Conservation (phyloP, 2,888 invertebrate species). For the Tortrix viridana region DNA sequence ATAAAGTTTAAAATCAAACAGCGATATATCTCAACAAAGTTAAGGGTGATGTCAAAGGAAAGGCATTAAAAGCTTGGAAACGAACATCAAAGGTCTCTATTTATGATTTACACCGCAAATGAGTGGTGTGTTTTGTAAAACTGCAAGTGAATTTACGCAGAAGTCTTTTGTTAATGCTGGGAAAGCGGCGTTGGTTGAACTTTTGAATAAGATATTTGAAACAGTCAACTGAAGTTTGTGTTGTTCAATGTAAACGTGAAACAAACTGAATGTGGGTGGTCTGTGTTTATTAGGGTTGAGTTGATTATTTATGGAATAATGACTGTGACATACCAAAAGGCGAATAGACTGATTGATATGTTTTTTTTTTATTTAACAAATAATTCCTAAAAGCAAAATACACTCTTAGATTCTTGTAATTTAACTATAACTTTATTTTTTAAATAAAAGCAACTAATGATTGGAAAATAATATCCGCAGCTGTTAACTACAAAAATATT, state of each 20-base stretch:
- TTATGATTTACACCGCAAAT: conserved; percentile 49
- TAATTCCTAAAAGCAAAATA: too few relatives aligned
- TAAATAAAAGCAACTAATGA: too few relatives aligned
- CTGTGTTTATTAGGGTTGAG: too few relatives aligned
- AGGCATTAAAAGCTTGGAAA: conserved; percentile 53
- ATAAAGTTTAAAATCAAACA: conserved; percentile 27
- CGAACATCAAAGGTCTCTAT: conserved; percentile 58
- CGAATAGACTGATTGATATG: too few relatives aligned
- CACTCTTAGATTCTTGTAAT: too few relatives aligned
- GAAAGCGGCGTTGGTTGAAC: background rate
- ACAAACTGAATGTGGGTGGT: too few relatives aligned
- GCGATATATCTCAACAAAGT: conserved; percentile 46
- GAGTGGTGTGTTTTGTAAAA: conserved; percentile 22
- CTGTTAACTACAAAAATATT: conserved; percentile 24
- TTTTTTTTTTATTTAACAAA: too few relatives aligned
- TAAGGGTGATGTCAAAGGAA: conserved; percentile 54
- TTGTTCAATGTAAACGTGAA: too few relatives aligned
- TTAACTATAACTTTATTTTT: background rate
- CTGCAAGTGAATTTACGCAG: conserved; percentile 9
- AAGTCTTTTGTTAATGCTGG: conserved; percentile 11
- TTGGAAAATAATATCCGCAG: background rate
- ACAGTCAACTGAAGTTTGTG: too few relatives aligned
- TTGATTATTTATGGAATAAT: too few relatives aligned
- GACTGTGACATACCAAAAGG: too few relatives aligned
- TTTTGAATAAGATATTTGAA: too few relatives aligned